phyloP scores from a whole-genome alignment of 1,140 invertebrate species.

The Cotesia chilonis region DNA sequence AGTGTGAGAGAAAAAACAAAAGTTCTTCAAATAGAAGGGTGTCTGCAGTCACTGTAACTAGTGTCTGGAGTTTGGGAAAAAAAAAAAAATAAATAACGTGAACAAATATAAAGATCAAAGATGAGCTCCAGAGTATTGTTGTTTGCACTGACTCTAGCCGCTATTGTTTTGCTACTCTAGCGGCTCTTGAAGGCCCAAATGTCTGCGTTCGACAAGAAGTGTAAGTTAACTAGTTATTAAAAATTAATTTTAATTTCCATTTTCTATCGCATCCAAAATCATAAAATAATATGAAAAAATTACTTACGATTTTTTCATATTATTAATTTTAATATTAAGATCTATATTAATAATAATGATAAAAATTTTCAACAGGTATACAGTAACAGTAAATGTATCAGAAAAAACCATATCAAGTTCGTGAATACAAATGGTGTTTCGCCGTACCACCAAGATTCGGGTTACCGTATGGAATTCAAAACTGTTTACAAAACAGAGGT shows the following conservation, averaged over 20 bases:
- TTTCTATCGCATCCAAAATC: too few relatives aligned
- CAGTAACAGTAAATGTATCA: slow-evolving; percentile 75
- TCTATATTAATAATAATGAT: neutral
- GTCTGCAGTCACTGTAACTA: too few relatives aligned
- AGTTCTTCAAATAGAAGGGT: too few relatives aligned
- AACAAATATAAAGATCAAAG: slow-evolving; percentile 5
- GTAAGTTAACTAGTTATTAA: slow-evolving; percentile 43
- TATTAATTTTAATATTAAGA: too few relatives aligned
- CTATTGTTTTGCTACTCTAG: slow-evolving; percentile 22
- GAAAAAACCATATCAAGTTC: slow-evolving; percentile 83
- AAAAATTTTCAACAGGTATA: slow-evolving; percentile 69
- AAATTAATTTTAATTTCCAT: too few relatives aligned
- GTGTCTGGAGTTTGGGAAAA: too few relatives aligned
- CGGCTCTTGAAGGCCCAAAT: slow-evolving; percentile 58
- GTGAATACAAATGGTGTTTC: slow-evolving; percentile 83
- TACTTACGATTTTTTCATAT: too few relatives aligned
- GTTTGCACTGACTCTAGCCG: slow-evolving; percentile 32
- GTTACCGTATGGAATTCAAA: slow-evolving; percentile 81
- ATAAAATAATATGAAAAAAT: too few relatives aligned
- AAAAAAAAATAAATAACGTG: too few relatives aligned
- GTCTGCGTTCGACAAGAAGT: slow-evolving; percentile 58
- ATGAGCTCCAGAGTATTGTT: slow-evolving; percentile 31
- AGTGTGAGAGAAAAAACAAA: too few relatives aligned
- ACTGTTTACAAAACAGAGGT: slow-evolving; percentile 76
- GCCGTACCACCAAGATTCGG: slow-evolving; percentile 82